These are phyloP conservation scores for Empidonax alnorum DNA, from an alignment of 2,113 vertebrate genomes.

Conservation along the genomic window DNA sequence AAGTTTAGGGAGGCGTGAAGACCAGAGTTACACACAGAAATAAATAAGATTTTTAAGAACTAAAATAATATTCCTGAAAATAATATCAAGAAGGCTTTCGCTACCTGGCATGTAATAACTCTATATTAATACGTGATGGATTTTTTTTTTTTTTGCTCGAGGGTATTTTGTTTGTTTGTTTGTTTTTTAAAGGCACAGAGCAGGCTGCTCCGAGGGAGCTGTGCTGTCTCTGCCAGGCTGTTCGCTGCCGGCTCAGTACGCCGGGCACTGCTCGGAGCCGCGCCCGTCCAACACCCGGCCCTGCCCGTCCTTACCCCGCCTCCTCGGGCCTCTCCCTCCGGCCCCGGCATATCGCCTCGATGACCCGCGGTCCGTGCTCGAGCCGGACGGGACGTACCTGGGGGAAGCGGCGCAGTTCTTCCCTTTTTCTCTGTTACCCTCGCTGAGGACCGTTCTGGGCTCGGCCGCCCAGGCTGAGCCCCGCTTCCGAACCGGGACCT, in stretches of 20 bases:
- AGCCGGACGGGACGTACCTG: neutral
- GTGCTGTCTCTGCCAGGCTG: neutral
- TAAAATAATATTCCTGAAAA: neutral
- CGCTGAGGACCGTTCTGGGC: neutral
- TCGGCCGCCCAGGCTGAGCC: neutral
- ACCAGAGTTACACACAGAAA: neutral
- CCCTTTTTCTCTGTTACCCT: neutral
- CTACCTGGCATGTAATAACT: neutral
- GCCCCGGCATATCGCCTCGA: neutral
- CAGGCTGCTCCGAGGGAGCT: neutral
- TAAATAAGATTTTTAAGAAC: neutral
- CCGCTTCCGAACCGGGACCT: neutral
- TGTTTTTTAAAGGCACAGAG: neutral
- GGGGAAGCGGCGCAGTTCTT: neutral
- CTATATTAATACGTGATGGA: neutral
- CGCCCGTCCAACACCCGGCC: neutral
- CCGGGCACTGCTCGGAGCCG: neutral
- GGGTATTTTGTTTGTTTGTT: neutral
- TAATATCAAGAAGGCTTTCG: neutral
- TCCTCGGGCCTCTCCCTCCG: neutral
- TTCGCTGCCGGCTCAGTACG: neutral
- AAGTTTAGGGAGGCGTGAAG: neutral
- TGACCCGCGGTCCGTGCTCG: neutral
- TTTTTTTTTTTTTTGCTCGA: neutral
- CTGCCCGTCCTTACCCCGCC: neutral